phyloP scores from a whole-genome alignment of 2,113 vertebrate species.

The Plecotus auritus region DNA sequence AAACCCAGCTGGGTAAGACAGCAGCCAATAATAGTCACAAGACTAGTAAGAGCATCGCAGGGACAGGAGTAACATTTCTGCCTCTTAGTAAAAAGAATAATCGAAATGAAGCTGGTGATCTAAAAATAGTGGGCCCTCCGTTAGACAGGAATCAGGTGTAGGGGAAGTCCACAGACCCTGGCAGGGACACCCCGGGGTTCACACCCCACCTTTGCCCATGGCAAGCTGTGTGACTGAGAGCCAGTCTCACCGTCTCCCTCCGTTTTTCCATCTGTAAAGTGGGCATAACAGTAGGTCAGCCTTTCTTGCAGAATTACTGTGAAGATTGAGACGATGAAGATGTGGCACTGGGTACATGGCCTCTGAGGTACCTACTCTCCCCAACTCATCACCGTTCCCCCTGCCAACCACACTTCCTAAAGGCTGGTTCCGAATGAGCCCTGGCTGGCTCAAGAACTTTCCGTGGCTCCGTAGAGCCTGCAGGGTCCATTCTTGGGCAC shows the following conservation, averaged over 20 bases:
- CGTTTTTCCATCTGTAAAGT: not conserved
- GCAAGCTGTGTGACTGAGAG: not conserved
- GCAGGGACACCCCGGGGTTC: not conserved
- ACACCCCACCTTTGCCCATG: not conserved
- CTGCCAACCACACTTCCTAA: not conserved
- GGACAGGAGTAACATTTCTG: not conserved
- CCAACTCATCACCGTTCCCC: not conserved
- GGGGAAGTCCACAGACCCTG: not conserved
- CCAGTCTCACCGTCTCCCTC: not conserved
- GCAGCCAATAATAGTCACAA: not conserved
- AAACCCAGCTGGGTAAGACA: not conserved
- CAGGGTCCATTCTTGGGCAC: not conserved
- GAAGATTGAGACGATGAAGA: not conserved
- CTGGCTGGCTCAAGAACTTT: not conserved
- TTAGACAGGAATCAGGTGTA: not conserved
- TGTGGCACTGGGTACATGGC: not conserved
- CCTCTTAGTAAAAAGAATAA: conserved; percentile 54
- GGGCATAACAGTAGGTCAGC: accelerated
- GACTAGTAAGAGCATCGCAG: not conserved
- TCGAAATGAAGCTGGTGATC: not conserved
- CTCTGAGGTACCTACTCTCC: not conserved
- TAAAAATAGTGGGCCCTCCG: conserved; percentile 34
- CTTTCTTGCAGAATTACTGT: not conserved
- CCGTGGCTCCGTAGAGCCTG: not conserved
- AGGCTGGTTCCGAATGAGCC: not conserved